These are phyloP conservation scores for Catalaphyllia jardinei DNA, from an alignment of 64 coral and sea anemone genomes.

Conservation along the genomic window DNA sequence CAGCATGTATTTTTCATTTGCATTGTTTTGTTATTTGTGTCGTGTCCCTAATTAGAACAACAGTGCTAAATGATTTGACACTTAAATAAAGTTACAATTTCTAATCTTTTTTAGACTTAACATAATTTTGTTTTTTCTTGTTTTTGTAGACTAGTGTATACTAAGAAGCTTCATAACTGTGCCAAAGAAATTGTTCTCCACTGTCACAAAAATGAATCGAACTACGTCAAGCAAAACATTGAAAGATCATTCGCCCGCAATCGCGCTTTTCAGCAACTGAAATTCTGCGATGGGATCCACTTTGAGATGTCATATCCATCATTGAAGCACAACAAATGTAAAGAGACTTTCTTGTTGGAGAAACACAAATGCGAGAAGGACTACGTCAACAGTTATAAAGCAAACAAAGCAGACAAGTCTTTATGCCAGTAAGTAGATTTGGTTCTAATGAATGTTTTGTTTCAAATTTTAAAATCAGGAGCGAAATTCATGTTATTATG, in stretches of 20 bases:
- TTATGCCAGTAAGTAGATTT: background rate
- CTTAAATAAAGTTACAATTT: background rate
- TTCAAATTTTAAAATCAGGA: background rate
- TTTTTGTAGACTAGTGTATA: background rate
- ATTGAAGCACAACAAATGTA: background rate
- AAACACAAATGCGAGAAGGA: background rate
- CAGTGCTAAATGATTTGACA: too few species aligned
- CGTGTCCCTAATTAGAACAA: too few species aligned
- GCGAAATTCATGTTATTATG: too few species aligned
- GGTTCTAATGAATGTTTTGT: background rate
- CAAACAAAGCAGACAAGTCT: constrained; percentile 8
- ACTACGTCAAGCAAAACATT: background rate
- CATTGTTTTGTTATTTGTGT: too few species aligned
- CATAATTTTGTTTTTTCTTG: background rate
- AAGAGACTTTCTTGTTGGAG: background rate
- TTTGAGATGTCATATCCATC: constrained; percentile 1
- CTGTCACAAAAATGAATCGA: background rate
- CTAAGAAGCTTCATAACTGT: background rate
- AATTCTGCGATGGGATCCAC: background rate
- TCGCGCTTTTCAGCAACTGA: background rate
- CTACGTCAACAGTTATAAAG: background rate
- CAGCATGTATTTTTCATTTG: too few species aligned
- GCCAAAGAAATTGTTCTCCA: background rate
- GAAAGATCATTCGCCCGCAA: background rate
- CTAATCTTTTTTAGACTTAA: background rate